Percentiles rank a stretch among this genome's conserved stretches.
Conservation (phyloP, 2,888 invertebrate species). For the Lithophane socia region DNA sequence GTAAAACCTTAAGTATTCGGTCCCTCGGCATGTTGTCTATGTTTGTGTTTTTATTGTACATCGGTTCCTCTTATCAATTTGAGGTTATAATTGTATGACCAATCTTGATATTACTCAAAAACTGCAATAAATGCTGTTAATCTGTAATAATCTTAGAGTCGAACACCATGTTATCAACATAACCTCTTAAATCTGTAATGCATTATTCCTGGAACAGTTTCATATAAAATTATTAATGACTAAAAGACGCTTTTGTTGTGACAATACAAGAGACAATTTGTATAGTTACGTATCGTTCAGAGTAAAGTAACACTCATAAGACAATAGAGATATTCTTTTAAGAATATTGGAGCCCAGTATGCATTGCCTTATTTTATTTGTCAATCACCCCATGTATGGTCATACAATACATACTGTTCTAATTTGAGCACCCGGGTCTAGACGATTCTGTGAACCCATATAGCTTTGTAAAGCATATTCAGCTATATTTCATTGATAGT, state of each 20-base stretch:
- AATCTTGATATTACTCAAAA: background rate
- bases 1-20: background rate
- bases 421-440: background rate
- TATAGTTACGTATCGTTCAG: no score
- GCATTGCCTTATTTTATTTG: background rate
- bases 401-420: background rate
- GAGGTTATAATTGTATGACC: conserved; percentile 45
- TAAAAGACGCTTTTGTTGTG: background rate
- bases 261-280: background rate
- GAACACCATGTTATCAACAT: background rate
- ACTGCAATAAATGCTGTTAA: background rate
- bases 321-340: background rate
- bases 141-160: background rate
- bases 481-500: background rate
- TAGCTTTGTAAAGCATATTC: background rate
- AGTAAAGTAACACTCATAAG: background rate
- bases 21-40: background rate
- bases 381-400: background rate
- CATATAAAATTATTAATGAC: background rate
- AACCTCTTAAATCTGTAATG: background rate
- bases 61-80: conserved; percentile 25
- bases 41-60: background rate
- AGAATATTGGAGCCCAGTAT: no score
- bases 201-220: background rate
- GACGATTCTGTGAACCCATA: background rate